Evolutionary conservation across 2,888 invertebrate species (phyloP).

Genomic region (Archips xylosteana): DNA sequence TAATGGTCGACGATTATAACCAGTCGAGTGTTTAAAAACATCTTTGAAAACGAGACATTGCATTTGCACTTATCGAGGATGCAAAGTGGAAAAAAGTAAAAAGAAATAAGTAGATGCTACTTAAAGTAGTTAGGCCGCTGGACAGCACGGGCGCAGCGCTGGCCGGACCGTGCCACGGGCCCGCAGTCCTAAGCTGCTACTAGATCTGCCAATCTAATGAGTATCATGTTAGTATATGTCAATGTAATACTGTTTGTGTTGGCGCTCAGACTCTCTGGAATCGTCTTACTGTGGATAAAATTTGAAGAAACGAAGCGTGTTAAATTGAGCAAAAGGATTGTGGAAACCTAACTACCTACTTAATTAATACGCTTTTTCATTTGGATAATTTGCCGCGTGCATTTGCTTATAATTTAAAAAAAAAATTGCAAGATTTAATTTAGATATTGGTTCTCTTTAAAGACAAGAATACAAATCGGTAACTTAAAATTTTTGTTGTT

Average conservation of each 20-base stretch:
- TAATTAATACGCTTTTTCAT: too few relatives aligned
- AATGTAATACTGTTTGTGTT: too few relatives aligned
- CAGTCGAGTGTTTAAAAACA: slow-evolving; percentile 72
- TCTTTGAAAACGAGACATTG: slow-evolving; percentile 78
- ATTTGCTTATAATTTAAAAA: not conserved
- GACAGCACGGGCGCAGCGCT: slow-evolving; percentile 50
- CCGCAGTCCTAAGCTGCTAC: slow-evolving; percentile 13
- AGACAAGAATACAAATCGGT: not conserved
- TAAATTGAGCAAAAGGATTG: too few relatives aligned
- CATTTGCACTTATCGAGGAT: slow-evolving; percentile 76
- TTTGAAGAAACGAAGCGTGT: too few relatives aligned
- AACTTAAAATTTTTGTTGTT: not conserved
- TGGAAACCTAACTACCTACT: too few relatives aligned
- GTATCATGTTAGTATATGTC: not conserved
- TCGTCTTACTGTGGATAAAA: too few relatives aligned
- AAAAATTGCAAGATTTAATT: not conserved
- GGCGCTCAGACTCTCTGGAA: too few relatives aligned
- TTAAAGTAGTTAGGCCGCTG: slow-evolving; percentile 62
- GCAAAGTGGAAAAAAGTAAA: slow-evolving; percentile 65
- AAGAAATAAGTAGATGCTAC: slow-evolving; percentile 57
- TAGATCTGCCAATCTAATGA: slow-evolving; percentile 23
- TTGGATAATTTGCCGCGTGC: too few relatives aligned
- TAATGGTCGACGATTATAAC: slow-evolving; percentile 66
- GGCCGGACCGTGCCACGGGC: slow-evolving; percentile 31
- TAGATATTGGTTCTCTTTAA: not conserved